Evolutionary conservation across 1,140 invertebrate species (phyloP), one percentile per base, ranked within the genome.

Genomic region (Anadara kagoshimensis): DNA sequence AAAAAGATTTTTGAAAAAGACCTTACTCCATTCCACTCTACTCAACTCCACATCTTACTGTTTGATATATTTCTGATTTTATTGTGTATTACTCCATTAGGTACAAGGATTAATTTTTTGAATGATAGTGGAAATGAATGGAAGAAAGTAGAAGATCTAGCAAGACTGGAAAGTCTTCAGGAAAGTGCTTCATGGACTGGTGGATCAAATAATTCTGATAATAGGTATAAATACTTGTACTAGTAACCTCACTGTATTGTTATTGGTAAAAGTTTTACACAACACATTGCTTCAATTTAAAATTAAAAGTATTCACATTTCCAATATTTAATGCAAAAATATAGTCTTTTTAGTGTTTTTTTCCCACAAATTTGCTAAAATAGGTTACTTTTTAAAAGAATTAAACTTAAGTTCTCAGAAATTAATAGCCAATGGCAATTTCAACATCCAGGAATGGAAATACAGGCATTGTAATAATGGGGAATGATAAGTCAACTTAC

Each of bases 101-200:
- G 62, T 41, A 53, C 51, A 24, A 49, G 62, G 10, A 51, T 53
- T 64, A 1, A 51, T 26, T 26, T 36, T 36, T 36, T 36, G 7
- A 36, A 36, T 36, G 29, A 36, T 7, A 36, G 29, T 36, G 29
- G 29, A 7, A 44, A 29, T 14, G 56, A 75, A 3, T 57, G 62
- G 66, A 49, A 54, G 45, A 22, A 51, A 20, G 72, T 76, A 44
- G 74, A 70, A 26, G 0, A 61, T 16, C 10, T 70, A 5, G 68
- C 68, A 11, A 20, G 43, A 45, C 47, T 63, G 57, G 68, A 70
- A 36, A 26, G 14, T 41, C 7, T 24, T 36, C 3, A 64, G 22
- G 62, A 51, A 45, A 14, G 59, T 8, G n/a, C 14, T 49, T 49
- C n/a, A 11, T 49, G 14, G n/a, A 18, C 14, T 49, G 47, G 10